phyloP scores from a whole-genome alignment of 2,113 vertebrate genomes.

The Pogonocichla stellata region DNA sequence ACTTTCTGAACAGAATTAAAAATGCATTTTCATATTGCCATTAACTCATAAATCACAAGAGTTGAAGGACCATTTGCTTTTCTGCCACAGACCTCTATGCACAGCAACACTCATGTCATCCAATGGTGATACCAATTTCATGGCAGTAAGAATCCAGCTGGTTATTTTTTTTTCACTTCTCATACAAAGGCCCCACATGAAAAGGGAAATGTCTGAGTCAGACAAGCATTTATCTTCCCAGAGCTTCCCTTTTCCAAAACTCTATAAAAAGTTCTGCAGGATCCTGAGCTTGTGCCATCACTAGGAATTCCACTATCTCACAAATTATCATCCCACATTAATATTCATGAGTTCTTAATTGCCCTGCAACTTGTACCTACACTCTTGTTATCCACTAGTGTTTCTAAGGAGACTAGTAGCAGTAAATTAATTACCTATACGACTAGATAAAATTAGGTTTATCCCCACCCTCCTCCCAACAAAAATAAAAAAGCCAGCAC shows the following conservation, averaged over 20 bases:
- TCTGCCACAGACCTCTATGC: neutral
- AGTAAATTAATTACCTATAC: neutral
- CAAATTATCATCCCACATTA: neutral
- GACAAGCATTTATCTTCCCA: neutral
- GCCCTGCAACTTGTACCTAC: neutral
- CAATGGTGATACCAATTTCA: neutral
- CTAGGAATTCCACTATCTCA: neutral
- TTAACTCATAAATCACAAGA: neutral
- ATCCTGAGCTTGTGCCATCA: neutral
- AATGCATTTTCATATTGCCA: neutral
- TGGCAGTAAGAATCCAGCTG: neutral
- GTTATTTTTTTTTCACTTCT: neutral
- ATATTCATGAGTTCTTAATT: neutral
- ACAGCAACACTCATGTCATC: neutral
- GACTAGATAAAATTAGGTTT: neutral
- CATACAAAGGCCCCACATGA: neutral
- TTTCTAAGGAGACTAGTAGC: neutral
- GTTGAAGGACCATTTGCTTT: neutral
- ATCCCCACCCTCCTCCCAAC: too few species aligned
- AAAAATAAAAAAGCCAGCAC: neutral
- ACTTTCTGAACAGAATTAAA: neutral
- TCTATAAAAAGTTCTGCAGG: neutral
- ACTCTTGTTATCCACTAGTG: neutral
- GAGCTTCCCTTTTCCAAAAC: neutral
- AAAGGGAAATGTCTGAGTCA: neutral